A percentile compares a stretch with the other conserved stretches of the same genome.
Conservation (phyloP, 1,140 invertebrate genomes). For the Drosophila serrata region DNA sequence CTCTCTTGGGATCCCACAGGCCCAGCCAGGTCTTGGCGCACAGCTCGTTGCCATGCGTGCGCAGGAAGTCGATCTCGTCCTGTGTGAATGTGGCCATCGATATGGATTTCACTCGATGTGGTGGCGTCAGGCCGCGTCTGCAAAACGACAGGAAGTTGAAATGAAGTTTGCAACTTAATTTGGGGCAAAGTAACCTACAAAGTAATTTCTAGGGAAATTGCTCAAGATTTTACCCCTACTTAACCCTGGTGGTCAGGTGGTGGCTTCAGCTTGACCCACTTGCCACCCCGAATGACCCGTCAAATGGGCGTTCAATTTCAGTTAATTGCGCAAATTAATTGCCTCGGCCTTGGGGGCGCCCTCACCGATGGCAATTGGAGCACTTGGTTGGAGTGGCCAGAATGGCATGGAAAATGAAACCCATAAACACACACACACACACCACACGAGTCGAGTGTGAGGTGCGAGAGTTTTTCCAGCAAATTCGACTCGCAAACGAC, state of each 20-base stretch:
- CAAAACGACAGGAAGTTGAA: constrained; percentile 67
- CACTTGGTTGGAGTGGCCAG: constrained; percentile 65
- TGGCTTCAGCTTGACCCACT: constrained; percentile 34
- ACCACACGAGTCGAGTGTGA: constrained; percentile 26
- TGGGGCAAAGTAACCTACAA: constrained; percentile 17
- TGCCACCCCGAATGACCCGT: constrained; percentile 50
- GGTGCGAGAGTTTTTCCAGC: constrained; percentile 58
- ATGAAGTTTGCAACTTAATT: neutral
- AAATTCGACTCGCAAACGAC: constrained; percentile 61
- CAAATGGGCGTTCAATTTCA: constrained; percentile 79
- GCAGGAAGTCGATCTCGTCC: constrained; percentile 97
- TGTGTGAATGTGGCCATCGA: constrained; percentile 99
- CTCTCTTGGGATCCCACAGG: constrained; percentile 91
- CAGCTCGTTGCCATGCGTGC: constrained; percentile 96
- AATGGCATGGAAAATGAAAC: constrained; percentile 64
- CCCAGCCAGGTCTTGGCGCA: constrained; percentile 96
- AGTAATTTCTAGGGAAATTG: constrained; percentile 21
- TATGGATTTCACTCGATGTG: constrained; percentile 99
- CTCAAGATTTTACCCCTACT: constrained; percentile 11
- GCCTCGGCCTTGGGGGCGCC: constrained; percentile 58
- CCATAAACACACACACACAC: constrained; percentile 39
- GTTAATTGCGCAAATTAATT: constrained; percentile 79
- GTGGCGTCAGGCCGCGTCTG: constrained; percentile 98
- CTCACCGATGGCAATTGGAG: constrained; percentile 36
- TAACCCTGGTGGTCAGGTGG: constrained; percentile 13